phyloP scores from a whole-genome alignment of 2,113 vertebrate species.

The Phoenicopterus ruber region DNA sequence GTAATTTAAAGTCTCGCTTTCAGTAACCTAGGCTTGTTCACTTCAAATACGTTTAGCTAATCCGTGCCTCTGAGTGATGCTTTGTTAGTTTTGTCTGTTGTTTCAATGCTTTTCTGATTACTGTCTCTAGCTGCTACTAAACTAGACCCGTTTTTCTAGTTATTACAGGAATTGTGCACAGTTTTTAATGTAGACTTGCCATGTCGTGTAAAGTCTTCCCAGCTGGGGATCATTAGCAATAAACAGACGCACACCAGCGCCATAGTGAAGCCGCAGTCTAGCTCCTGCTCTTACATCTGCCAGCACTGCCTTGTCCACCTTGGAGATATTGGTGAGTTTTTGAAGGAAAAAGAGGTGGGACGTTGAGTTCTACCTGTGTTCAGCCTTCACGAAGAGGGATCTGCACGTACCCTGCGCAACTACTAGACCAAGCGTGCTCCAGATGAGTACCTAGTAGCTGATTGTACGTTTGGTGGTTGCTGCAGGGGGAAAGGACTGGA shows the following conservation, averaged over 20 bases:
- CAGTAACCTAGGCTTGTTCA: neutral
- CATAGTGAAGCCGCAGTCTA: constrained; percentile 96
- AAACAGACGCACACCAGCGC: constrained; percentile 86
- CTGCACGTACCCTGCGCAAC: neutral
- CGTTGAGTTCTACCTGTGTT: neutral
- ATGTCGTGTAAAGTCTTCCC: constrained; percentile 95
- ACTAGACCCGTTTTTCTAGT: constrained; percentile 65
- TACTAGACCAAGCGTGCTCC: neutral
- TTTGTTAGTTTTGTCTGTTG: neutral
- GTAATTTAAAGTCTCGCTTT: neutral
- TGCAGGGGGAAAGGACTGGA: neutral
- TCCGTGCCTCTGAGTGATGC: rapidly evolving
- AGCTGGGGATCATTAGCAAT: constrained; percentile 98
- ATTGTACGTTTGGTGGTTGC: neutral
- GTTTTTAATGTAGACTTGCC: constrained; percentile 99
- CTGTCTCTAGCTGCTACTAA: neutral
- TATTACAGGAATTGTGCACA: constrained; percentile 96
- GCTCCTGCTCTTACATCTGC: constrained; percentile 99
- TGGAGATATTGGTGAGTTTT: constrained; percentile 93
- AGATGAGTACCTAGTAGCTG: neutral
- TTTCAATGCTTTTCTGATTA: neutral
- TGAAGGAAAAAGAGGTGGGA: neutral
- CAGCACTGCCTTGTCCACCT: constrained; percentile 99
- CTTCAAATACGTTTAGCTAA: neutral
- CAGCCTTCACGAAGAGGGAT: neutral